A percentile compares a stretch with the other conserved stretches of the same genome.
Conservation (phyloP, 2,888 invertebrate species). For the Lumbricus terrestris region DNA sequence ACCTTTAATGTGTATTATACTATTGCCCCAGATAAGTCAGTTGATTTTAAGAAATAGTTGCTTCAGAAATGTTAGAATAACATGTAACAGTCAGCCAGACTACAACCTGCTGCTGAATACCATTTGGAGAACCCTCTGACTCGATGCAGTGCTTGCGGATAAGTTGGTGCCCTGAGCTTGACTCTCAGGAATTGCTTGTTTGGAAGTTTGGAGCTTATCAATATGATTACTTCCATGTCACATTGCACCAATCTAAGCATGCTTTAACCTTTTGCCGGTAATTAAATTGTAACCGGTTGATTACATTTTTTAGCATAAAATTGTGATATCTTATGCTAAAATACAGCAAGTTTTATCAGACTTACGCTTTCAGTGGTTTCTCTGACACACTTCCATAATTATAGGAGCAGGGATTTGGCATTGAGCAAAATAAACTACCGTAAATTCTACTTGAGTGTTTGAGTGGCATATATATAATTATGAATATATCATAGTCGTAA, state of each 20-base stretch:
- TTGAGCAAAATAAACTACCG: not conserved
- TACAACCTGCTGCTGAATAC: no score
- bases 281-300: no score
- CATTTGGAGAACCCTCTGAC: no score
- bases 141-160: no score
- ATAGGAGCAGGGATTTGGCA: not conserved
- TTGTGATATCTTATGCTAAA: not conserved
- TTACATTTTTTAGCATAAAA: not conserved
- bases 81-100: no score
- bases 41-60: not conserved
- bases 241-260: not conserved
- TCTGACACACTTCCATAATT: not conserved
- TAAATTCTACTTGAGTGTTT: not conserved
- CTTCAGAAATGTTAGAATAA: not conserved
- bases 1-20: not conserved
- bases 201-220: no score
- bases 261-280: no score
- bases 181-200: no score
- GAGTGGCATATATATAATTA: not conserved
- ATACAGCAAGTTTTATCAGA: not conserved
- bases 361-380: not conserved
- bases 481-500: not conserved
- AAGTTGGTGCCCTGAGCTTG: no score
- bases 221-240: no score
- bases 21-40: not conserved